These are phyloP conservation scores for Oegoconia quadripuncta DNA, from an alignment of 2,888 invertebrate species.

Conservation along the genomic window DNA sequence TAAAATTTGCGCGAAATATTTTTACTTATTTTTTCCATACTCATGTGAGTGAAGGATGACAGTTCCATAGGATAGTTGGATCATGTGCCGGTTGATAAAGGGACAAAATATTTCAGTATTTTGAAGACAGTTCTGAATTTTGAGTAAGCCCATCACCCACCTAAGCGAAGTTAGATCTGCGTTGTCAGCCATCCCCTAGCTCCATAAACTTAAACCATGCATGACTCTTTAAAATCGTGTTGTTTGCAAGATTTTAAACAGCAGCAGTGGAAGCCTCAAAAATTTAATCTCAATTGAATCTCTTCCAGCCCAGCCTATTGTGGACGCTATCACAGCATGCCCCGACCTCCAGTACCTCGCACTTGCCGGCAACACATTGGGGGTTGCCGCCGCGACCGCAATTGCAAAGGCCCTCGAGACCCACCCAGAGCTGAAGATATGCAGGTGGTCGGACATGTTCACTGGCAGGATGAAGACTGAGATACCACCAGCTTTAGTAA, in stretches of 20 bases:
- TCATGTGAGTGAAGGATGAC: neutral
- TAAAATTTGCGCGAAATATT: neutral
- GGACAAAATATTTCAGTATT: neutral
- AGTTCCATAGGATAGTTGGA: no score
- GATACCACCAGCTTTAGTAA: constrained; percentile 93
- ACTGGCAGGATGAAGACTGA: constrained; percentile 96
- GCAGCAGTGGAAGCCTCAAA: neutral
- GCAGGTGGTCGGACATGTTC: constrained; percentile 97
- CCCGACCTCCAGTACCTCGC: constrained; percentile 84
- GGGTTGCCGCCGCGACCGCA: constrained; percentile 91
- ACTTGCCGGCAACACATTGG: constrained; percentile 95
- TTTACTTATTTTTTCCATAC: neutral
- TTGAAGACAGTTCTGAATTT: neutral
- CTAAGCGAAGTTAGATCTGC: no score
- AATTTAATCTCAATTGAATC: constrained; percentile 20
- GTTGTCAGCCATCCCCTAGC: no score
- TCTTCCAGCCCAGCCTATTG: constrained; percentile 83
- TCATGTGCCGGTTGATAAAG: no score
- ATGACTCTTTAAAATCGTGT: no score
- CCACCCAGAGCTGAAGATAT: constrained; percentile 88
- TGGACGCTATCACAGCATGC: constrained; percentile 86
- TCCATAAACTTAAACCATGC: no score
- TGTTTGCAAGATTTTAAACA: no score
- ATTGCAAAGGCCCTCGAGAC: constrained; percentile 88
- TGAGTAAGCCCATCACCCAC: no score